Base-by-base conservation (phyloP, 2,888 invertebrate genomes). In the Xanthorhoe designata region DNA sequence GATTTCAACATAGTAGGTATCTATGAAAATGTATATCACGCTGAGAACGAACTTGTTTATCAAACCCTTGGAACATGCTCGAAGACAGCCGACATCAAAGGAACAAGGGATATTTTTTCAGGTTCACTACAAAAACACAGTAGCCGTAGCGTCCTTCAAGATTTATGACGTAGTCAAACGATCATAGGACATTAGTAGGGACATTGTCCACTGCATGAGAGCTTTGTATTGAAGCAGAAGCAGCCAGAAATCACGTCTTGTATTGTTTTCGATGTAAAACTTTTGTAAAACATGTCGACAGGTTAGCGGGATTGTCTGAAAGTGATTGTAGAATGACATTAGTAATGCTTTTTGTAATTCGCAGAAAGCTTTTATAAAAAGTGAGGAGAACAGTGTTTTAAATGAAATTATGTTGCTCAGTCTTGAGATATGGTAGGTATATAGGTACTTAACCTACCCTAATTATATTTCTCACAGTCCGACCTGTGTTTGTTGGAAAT, bases 131-230 rank as follows among this genome's bases (percentile, higher is more conserved):
- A 87, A 88, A 87, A 87, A 88, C 79, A 70, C 83, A 79, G 83
- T 79, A 84, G 38, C 38, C 38, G 13, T 3, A 42, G 82, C 83
- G 29, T 69, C 70, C 73, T 60, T 69, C 64, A 79, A 89, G 91
- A 93, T 93, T 93, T 93, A 93, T 90, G 92, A 83, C 84, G 78
- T 76, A 84, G 80, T 78, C 83, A 81, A 81, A 76, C 85, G 91
- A 93, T 93, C 92, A 93, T 92, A 88, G 87, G 83, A 82, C 92
- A 93, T 93, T 92, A 93, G 92, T 89, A 91, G 80, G 71, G 60
- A 76, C 80, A 84, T 92, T 92, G 91, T 92, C 82, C 90, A 70
- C 90, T 75, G 80, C 88, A 86, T 90, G 92, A 80, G 86, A 83
- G 73, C 86, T 87, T 90, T 91, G 88, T 88, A 75, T 76, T 78